A percentile compares a stretch with the other conserved stretches of the same genome.
Evolutionary conservation across 2,113 vertebrate species (phyloP).

Genomic region (Heptranchias perlo): DNA sequence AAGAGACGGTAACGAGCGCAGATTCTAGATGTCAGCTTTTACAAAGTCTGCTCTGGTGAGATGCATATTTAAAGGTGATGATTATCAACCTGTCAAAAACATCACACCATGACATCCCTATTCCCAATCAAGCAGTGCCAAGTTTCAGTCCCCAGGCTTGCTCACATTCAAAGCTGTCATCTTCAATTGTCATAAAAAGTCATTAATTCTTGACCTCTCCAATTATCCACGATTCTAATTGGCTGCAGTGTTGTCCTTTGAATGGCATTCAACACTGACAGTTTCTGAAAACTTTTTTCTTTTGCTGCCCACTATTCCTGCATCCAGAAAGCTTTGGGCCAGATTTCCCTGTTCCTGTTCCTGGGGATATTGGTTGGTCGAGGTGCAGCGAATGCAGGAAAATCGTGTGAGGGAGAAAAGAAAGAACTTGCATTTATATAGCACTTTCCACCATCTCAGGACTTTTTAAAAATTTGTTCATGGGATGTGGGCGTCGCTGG

Average conservation of each 20-base stretch:
- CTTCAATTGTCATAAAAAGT: slow-evolving; percentile 1
- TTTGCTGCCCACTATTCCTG: neutral
- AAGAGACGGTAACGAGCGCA: neutral
- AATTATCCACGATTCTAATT: slow-evolving; percentile 16
- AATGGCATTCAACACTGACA: neutral
- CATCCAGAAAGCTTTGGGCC: neutral
- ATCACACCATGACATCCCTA: slow-evolving; percentile 13
- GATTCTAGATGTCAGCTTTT: neutral
- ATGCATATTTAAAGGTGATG: slow-evolving; percentile 29
- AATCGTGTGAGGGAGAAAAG: too few species aligned
- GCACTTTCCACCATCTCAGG: too few species aligned
- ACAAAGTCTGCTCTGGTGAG: neutral
- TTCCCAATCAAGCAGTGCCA: neutral
- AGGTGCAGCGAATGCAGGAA: neutral
- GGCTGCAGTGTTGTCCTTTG: neutral
- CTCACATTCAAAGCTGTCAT: neutral
- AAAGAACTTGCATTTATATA: too few species aligned
- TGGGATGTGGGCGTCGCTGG: too few species aligned
- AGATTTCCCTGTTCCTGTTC: neutral
- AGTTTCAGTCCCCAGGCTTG: neutral
- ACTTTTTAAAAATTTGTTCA: too few species aligned
- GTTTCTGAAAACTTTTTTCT: neutral
- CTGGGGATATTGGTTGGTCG: neutral
- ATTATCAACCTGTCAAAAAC: slow-evolving; percentile 11
- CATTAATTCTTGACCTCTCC: slow-evolving; percentile 7